A percentile compares a stretch with the other conserved stretches of the same genome.
Evolutionary conservation across 2,888 invertebrate species (phyloP).

Genomic region (Zhuqinia jingwanae): DNA sequence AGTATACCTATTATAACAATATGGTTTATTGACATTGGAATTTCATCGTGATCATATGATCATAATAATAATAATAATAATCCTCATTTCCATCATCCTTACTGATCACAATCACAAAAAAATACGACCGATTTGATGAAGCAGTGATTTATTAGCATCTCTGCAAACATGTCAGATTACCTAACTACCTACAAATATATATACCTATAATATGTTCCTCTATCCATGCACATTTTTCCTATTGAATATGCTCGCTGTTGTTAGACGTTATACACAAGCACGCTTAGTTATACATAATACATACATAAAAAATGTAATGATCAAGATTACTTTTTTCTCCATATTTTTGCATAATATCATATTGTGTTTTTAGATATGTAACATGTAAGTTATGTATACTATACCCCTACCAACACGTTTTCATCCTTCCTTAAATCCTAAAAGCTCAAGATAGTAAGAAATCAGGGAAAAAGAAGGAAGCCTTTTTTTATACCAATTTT

Average conservation of each 20-base stretch:
- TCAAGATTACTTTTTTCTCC: slow-evolving; percentile 9
- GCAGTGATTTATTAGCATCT: slow-evolving; percentile 12
- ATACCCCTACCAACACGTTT: neutral
- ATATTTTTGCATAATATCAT: slow-evolving; percentile 1
- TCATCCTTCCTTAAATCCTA: slow-evolving; percentile 14
- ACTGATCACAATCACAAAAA: neutral
- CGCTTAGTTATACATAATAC: too few relatives aligned
- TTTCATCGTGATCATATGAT: neutral
- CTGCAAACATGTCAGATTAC: slow-evolving; percentile 7
- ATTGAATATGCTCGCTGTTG: too few relatives aligned
- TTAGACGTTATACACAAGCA: too few relatives aligned
- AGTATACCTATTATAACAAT: too few relatives aligned
- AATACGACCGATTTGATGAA: neutral
- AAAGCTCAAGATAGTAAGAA: neutral
- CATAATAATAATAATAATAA: neutral
- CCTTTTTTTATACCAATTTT: slow-evolving; percentile 4
- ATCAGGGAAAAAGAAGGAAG: neutral
- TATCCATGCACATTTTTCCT: too few relatives aligned
- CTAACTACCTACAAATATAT: neutral
- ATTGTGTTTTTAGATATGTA: too few relatives aligned
- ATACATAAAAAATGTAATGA: neutral
- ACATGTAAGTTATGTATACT: neutral
- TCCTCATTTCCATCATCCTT: neutral
- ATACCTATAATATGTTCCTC: too few relatives aligned
- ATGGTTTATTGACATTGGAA: slow-evolving; percentile 21